Evolutionary conservation across 2,888 invertebrate species (phyloP).

Genomic region (Tenthredo notha): DNA sequence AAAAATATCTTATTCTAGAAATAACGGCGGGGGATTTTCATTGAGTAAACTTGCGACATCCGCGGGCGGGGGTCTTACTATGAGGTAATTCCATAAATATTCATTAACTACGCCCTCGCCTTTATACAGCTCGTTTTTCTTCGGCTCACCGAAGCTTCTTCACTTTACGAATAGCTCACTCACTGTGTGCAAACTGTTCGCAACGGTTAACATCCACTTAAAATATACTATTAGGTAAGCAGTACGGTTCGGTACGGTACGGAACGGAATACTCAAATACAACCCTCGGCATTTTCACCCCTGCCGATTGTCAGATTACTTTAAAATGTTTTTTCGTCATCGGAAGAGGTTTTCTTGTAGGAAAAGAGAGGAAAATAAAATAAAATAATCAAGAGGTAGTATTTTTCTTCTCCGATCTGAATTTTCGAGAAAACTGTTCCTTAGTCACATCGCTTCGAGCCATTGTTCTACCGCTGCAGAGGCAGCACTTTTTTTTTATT

Average conservation of each 20-base stretch:
- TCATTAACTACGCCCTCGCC: slow-evolving; percentile 60
- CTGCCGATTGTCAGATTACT: slow-evolving; percentile 1
- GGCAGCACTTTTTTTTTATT: too few species aligned
- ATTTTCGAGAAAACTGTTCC: not conserved
- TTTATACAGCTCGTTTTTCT: not conserved
- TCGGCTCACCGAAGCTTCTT: not conserved
- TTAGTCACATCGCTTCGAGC: not conserved
- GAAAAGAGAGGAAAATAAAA: slow-evolving; percentile 49
- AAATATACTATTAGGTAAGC: not conserved
- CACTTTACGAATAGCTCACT: not conserved
- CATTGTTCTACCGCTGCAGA: too few species aligned
- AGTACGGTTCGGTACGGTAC: not conserved
- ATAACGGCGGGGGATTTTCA: not conserved
- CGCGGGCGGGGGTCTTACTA: slow-evolving; percentile 54
- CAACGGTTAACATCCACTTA: slow-evolving; percentile 25
- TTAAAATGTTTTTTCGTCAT: not conserved
- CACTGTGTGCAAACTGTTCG: not conserved
- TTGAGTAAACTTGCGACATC: slow-evolving; percentile 1
- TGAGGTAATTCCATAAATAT: slow-evolving; percentile 67
- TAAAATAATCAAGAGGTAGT: not conserved
- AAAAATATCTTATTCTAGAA: not conserved
- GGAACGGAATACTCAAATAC: not conserved
- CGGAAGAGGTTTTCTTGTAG: not conserved
- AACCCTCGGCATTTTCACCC: slow-evolving; percentile 5
- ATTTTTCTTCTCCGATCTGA: not conserved